These are phyloP conservation scores for Rosalia funebris DNA, from an alignment of 2,888 invertebrate genomes.

Conservation along the genomic window DNA sequence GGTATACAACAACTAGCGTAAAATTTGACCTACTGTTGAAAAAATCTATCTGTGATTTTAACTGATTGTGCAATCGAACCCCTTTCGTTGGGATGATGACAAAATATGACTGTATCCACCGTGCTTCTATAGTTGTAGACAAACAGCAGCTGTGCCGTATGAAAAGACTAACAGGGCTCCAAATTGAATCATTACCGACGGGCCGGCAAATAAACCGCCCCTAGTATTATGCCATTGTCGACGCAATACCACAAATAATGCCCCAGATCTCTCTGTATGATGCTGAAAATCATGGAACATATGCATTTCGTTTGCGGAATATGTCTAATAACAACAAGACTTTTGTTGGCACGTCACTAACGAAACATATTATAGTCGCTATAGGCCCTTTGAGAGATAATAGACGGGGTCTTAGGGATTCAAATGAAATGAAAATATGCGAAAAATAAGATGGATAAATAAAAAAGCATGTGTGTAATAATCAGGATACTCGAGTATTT, in stretches of 20 bases:
- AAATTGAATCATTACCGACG: slow-evolving; percentile 65
- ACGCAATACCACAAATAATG: slow-evolving; percentile 54
- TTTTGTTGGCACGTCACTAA: background rate
- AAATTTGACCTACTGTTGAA: too few relatives aligned
- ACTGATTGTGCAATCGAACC: slow-evolving; percentile 15
- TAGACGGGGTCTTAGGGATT: too few relatives aligned
- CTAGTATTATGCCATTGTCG: slow-evolving; percentile 58
- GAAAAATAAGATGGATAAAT: too few relatives aligned
- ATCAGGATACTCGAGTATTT: too few relatives aligned
- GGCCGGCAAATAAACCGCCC: slow-evolving; percentile 64
- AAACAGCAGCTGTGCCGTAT: slow-evolving; percentile 61
- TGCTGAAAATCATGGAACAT: slow-evolving; percentile 47
- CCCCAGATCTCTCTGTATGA: slow-evolving; percentile 41
- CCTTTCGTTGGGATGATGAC: slow-evolving; percentile 15
- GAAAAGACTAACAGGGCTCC: slow-evolving; percentile 64
- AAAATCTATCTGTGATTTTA: background rate
- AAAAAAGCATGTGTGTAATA: too few relatives aligned
- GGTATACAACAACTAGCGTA: too few relatives aligned
- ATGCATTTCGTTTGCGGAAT: slow-evolving; percentile 45
- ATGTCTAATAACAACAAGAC: slow-evolving; percentile 42
- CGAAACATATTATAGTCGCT: too few relatives aligned
- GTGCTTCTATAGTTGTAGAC: slow-evolving; percentile 42
- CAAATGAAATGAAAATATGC: too few relatives aligned
- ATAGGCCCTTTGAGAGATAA: too few relatives aligned
- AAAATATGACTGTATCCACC: slow-evolving; percentile 28